Percentiles rank a stretch among this genome's conserved stretches.
Conservation (phyloP, 2,113 vertebrate genomes). For the Pituophis catenifer region DNA sequence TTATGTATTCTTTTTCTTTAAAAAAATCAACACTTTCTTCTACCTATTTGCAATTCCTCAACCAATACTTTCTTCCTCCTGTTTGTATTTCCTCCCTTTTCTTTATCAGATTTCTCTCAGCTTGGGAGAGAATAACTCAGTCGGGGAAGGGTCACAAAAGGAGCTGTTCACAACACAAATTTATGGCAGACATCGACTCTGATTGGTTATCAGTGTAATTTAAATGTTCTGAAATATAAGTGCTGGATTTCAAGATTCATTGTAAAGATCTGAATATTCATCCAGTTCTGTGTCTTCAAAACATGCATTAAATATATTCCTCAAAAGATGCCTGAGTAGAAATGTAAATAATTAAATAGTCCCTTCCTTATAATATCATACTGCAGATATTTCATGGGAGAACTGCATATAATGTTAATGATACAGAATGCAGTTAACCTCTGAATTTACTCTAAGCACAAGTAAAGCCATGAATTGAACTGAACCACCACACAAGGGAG, state of each 20-base stretch:
- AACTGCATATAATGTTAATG: neutral
- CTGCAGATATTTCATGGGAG: neutral
- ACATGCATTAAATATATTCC: neutral
- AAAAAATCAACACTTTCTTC: neutral
- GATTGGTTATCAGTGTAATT: neutral
- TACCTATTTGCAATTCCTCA: neutral
- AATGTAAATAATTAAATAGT: neutral
- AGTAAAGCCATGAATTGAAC: neutral
- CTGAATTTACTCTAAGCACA: neutral
- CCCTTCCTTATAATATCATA: neutral
- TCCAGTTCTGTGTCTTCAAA: neutral
- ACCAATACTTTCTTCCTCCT: neutral
- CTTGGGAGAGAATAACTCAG: neutral
- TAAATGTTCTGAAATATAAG: neutral
- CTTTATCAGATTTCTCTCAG: neutral
- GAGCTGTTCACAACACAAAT: neutral
- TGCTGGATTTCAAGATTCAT: neutral
- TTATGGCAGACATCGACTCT: neutral
- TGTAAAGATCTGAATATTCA: neutral
- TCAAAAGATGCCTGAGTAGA: neutral
- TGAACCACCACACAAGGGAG: neutral
- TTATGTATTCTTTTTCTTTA: neutral
- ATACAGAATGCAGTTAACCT: neutral
- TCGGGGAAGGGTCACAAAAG: neutral
- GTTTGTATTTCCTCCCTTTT: neutral